phyloP scores from a whole-genome alignment of 2,888 invertebrate genomes.

The Sarcophaga variegata region DNA sequence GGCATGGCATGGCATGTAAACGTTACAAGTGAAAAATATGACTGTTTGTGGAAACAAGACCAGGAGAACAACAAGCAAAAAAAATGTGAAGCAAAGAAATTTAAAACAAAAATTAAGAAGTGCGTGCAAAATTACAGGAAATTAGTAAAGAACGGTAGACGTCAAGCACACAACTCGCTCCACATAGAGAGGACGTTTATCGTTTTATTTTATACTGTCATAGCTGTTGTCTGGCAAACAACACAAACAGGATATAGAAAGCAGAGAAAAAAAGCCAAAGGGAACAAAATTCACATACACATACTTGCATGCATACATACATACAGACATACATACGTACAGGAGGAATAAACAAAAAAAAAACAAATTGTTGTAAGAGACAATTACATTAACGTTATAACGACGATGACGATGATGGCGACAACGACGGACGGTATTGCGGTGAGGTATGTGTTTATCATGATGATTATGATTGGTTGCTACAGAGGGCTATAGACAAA shows the following conservation, averaged over 20 bases:
- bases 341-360: conserved; percentile 13
- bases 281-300: conserved; percentile 22
- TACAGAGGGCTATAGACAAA: conserved; percentile 9
- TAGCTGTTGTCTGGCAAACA: conserved; percentile 48
- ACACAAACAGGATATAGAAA: conserved; percentile 53
- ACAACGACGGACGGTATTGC: conserved; percentile 11
- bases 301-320: background rate
- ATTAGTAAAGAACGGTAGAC: conserved; percentile 74
- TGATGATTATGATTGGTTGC: conserved; percentile 48
- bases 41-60: background rate
- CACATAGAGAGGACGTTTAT: background rate
- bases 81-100: conserved; percentile 14
- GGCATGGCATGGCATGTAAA: conserved; percentile 25
- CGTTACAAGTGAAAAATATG: conserved; percentile 22
- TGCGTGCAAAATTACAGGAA: conserved; percentile 76
- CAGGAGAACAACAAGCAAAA: background rate
- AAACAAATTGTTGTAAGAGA: conserved; percentile 41
- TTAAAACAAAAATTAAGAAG: conserved; percentile 62
- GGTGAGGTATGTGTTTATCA: background rate
- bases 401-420: conserved; percentile 21
- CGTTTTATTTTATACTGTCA: background rate
- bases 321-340: background rate
- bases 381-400: conserved; percentile 63
- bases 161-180: background rate
- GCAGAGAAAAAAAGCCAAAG: conserved; percentile 15